Conservation (phyloP, 1,140 invertebrate genomes). For the Drosophila kohkoa region DNA sequence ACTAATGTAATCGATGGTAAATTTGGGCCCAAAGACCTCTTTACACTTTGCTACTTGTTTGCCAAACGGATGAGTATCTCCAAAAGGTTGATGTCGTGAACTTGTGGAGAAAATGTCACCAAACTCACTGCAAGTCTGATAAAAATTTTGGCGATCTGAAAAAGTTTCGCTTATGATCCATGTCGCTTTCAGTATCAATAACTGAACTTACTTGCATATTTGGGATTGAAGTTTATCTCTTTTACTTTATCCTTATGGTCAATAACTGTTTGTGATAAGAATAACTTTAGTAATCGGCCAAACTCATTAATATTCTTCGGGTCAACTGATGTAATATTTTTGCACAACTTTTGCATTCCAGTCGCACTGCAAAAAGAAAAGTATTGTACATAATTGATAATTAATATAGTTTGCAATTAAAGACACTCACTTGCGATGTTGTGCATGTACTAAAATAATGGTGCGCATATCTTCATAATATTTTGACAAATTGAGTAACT, state of each 20-base stretch:
- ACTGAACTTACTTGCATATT: neutral
- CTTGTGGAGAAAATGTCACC: constrained; percentile 35
- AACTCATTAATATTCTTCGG: constrained; percentile 12
- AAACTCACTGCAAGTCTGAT: constrained; percentile 41
- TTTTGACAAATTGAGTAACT: constrained; percentile 6
- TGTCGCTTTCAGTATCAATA: neutral
- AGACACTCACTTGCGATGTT: constrained; percentile 41
- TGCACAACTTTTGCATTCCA: constrained; percentile 11
- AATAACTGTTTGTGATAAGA: neutral
- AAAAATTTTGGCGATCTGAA: constrained; percentile 40
- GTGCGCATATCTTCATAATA: neutral
- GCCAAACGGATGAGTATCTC: constrained; percentile 2
- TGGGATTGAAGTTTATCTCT: neutral
- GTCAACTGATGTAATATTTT: constrained; percentile 15
- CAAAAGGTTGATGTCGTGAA: constrained; percentile 39
- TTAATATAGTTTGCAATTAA: neutral
- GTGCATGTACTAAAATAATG: constrained; percentile 1
- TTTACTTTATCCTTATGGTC: neutral
- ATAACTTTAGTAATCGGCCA: neutral
- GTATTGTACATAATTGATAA: neutral
- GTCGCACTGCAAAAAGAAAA: constrained; percentile 5
- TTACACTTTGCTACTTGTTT: constrained; percentile 16
- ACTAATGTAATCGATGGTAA: constrained; percentile 36
- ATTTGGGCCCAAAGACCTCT: constrained; percentile 24
- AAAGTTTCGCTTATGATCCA: too few relatives aligned